Evolutionary conservation across 1,140 invertebrate species (phyloP).

Genomic region (Zaprionus capensis): DNA sequence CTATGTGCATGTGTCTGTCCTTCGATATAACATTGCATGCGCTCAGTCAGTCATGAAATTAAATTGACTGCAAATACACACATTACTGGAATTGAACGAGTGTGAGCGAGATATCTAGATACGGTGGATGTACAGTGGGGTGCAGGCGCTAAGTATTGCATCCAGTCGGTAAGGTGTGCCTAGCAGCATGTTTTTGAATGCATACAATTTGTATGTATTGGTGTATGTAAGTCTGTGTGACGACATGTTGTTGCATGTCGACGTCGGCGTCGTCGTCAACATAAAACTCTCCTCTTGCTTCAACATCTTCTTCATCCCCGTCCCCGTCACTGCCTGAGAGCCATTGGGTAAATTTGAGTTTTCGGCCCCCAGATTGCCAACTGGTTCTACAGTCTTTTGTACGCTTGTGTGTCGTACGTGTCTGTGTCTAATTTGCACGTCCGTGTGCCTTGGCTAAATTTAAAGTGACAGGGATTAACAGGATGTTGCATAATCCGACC

Average conservation of each 20-base stretch:
- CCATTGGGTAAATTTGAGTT: slow-evolving; percentile 64
- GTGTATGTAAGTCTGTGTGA: slow-evolving; percentile 32
- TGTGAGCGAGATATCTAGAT: slow-evolving; percentile 19
- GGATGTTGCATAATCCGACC: slow-evolving; percentile 83
- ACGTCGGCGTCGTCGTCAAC: slow-evolving; percentile 46
- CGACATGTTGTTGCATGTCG: slow-evolving; percentile 73
- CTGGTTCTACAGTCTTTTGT: background rate
- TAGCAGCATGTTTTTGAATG: slow-evolving; percentile 31
- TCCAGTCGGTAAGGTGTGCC: slow-evolving; percentile 54
- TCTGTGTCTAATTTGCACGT: slow-evolving; percentile 68
- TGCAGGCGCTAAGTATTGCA: slow-evolving; percentile 13
- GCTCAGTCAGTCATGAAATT: slow-evolving; percentile 84
- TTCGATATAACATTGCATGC: slow-evolving; percentile 81
- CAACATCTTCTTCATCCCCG: slow-evolving; percentile 19
- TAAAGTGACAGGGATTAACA: slow-evolving; percentile 84
- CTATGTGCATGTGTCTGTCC: slow-evolving; percentile 53
- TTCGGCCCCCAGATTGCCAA: slow-evolving; percentile 25
- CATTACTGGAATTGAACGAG: slow-evolving; percentile 31
- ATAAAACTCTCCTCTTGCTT: slow-evolving; percentile 26
- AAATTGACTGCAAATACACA: slow-evolving; percentile 84
- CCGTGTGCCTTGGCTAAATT: slow-evolving; percentile 62
- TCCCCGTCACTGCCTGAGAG: slow-evolving; percentile 33
- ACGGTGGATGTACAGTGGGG: slow-evolving; percentile 15
- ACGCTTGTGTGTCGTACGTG: slow-evolving; percentile 20
- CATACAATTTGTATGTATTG: slow-evolving; percentile 13